A percentile compares a stretch with the other conserved stretches of the same genome.
Evolutionary conservation across 2,113 vertebrate genomes (phyloP).

Genomic region (Origma solitaria): DNA sequence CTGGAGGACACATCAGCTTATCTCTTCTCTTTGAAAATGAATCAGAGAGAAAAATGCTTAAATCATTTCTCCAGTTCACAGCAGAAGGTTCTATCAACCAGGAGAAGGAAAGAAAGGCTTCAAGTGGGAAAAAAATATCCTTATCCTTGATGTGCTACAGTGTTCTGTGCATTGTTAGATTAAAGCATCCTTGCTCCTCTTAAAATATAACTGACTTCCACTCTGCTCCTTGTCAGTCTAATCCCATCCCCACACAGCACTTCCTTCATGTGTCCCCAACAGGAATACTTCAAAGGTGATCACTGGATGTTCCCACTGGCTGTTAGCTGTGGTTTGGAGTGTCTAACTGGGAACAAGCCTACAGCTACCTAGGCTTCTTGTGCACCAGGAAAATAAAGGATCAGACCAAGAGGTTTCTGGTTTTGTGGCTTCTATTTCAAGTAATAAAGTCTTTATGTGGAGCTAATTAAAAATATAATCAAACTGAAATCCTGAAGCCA

Average conservation of each 20-base stretch:
- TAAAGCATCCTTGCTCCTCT: not conserved
- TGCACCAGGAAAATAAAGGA: not conserved
- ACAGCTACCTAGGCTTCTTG: not conserved
- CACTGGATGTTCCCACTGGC: not conserved
- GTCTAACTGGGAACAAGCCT: not conserved
- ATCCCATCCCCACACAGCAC: not conserved
- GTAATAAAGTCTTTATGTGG: not conserved
- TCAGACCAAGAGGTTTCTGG: not conserved
- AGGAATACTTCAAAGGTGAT: not conserved
- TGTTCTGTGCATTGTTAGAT: not conserved
- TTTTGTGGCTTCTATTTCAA: not conserved
- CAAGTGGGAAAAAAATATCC: not conserved
- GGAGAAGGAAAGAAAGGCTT: not conserved
- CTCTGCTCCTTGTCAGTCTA: not conserved
- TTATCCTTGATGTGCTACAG: not conserved
- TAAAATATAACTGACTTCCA: not conserved
- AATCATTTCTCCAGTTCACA: not conserved
- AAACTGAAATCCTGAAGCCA: constrained; percentile 27
- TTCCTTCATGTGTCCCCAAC: not conserved
- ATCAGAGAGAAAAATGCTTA: not conserved
- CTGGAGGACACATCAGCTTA: not conserved
- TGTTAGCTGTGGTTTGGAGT: not conserved
- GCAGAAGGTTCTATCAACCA: not conserved
- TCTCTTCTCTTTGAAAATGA: not conserved
- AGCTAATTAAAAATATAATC: constrained; percentile 31